Evolutionary conservation across 2,797 vertebrate genomes (phyloP).

Genomic region (Momotus momota): DNA sequence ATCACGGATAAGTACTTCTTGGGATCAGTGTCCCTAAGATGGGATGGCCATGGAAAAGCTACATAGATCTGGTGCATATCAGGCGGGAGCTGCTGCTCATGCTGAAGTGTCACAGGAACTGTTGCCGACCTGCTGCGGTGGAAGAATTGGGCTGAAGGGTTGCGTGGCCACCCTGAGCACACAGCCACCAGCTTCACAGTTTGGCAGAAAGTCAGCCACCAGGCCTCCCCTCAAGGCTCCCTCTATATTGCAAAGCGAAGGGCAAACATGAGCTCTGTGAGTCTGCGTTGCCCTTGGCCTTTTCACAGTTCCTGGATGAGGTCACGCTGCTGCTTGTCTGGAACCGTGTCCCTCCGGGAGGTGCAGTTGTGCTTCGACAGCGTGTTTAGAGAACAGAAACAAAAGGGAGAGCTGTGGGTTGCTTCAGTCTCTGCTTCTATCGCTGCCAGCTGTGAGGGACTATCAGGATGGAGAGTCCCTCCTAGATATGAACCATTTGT

Average conservation of each 20-base stretch:
- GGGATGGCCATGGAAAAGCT: neutral
- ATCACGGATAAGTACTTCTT: neutral
- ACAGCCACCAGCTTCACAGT: neutral
- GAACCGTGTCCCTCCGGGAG: neutral
- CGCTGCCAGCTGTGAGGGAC: neutral
- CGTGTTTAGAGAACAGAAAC: neutral
- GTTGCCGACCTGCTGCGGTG: neutral
- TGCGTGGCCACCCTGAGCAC: neutral
- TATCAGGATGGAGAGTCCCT: neutral
- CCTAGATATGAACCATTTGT: neutral
- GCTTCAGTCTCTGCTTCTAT: neutral
- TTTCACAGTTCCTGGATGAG: neutral
- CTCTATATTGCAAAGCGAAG: neutral
- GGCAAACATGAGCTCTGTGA: neutral
- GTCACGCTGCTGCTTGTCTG: neutral
- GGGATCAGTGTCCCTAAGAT: neutral
- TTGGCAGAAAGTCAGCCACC: conserved; percentile 7
- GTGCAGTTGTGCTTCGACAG: neutral
- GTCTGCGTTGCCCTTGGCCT: neutral
- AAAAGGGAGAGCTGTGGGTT: neutral
- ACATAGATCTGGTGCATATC: rapidly evolving
- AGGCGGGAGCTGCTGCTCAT: neutral
- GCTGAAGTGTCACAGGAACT: neutral
- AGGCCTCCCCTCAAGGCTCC: neutral
- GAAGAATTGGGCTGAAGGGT: neutral